phyloP scores from a whole-genome alignment of 2,888 invertebrate genomes.

The Cerceris ruficornis region DNA sequence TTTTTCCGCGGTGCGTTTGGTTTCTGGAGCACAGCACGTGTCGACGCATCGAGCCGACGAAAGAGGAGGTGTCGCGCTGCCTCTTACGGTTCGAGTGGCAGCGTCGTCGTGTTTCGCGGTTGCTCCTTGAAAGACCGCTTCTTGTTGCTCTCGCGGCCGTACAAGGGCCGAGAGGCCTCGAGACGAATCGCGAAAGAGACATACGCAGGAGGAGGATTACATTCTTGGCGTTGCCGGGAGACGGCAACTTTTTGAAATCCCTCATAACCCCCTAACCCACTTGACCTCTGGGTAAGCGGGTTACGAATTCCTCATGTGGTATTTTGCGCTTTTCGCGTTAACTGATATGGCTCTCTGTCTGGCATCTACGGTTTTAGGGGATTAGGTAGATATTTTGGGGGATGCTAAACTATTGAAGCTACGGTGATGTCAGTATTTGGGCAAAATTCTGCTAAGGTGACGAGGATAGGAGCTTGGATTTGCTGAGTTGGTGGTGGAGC shows the following conservation, averaged over 20 bases:
- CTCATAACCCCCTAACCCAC: conserved; percentile 64
- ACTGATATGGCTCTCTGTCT: not conserved
- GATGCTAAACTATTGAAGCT: no score
- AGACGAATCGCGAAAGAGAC: conserved; percentile 64
- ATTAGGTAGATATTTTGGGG: no score
- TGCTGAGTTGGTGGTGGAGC: no score
- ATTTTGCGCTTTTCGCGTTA: not conserved
- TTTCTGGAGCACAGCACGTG: conserved; percentile 64
- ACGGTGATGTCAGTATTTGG: no score
- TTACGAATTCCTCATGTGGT: conserved; percentile 2
- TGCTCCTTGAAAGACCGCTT: conserved; percentile 57
- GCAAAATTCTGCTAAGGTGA: no score
- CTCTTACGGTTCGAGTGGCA: conserved; percentile 50
- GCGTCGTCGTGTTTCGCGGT: conserved; percentile 21
- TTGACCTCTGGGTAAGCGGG: conserved; percentile 56
- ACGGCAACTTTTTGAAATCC: conserved; percentile 59
- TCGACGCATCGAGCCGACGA: conserved; percentile 52
- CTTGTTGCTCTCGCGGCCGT: conserved; percentile 49
- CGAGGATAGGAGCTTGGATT: no score
- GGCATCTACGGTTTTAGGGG: not conserved
- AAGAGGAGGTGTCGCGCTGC: conserved; percentile 53
- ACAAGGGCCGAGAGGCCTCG: conserved; percentile 61
- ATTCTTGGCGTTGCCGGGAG: conserved; percentile 58
- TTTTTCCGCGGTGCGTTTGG: conserved; percentile 50
- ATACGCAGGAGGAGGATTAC: conserved; percentile 51